Base-by-base conservation (phyloP, 2,113 vertebrate genomes). In the Triplophysa tibetana region DNA sequence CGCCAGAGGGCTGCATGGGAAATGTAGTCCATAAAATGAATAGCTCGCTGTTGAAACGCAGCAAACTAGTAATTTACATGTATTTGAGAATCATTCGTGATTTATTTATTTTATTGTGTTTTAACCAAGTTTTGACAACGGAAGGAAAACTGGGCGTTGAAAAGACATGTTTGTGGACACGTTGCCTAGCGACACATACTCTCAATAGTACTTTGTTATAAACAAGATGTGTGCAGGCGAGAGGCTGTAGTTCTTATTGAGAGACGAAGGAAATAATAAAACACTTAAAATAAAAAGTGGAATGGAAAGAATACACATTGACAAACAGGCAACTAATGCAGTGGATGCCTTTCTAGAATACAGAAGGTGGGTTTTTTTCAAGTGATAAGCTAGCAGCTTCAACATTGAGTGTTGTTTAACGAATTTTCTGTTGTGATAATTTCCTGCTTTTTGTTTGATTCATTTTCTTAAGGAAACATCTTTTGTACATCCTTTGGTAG, bases 341-440 rank as follows among this genome's bases (percentile, higher is more conserved):
- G 85, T 95, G 60, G 92, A 96, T 23, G 92, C 95, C 4, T 98
- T 96, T 87, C 66, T 91, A 83, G 94, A 95, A 82, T 97, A 97
- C 85, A 92, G 80, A 69, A 93, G 95, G 96, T 97, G 88, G 76
- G 17, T 75, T 58, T 2, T 1, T 26, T 29, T 9, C 8, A 72
- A 4, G 56, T 7, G n/a, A 2, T 74, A 13, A 0, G 43, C 43
- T 45, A 45, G 10, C 12, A 45, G 43, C 43, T 12, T 11, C 12
- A 45, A 45, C 11, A 10, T 45, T 11, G 10, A 11, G 43, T 45
- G 11, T 45, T 11, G 43, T 45, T 11, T 2, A 45, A 45, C 11
- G 8, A 11, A 45, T 11, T 45, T 45, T 1, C 43, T 45, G 1
- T 45, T 45, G 43, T 45, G 33, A 45, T 11, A 0, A 0, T 45